A percentile compares a stretch with the other conserved stretches of the same genome.
Conservation (phyloP, 2,113 vertebrate genomes). For the Urocolius indicus region DNA sequence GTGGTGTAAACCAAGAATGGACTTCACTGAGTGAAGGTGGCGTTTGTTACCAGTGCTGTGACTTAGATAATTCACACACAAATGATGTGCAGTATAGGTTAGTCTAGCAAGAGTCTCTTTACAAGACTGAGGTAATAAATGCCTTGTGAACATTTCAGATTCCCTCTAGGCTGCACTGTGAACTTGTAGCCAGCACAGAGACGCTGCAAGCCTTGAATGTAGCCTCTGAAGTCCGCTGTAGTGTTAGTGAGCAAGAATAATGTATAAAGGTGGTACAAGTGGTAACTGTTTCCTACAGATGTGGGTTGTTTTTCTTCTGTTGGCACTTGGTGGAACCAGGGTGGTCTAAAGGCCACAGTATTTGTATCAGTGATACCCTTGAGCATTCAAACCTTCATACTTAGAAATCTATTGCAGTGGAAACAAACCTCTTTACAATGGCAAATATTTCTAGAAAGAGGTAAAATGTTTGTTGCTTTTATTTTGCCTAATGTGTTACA, state of each 20-base stretch:
- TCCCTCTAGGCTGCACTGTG: neutral
- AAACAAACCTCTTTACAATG: neutral
- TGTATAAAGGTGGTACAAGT: neutral
- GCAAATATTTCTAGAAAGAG: neutral
- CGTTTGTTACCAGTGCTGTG: neutral
- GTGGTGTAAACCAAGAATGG: neutral
- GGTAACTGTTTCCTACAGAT: neutral
- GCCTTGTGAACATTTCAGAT: accelerated
- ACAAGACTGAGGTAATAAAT: neutral
- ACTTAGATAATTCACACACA: neutral
- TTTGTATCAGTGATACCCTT: neutral
- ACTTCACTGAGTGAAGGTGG: neutral
- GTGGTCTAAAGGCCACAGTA: neutral
- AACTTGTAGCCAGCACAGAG: neutral
- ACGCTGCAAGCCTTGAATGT: neutral
- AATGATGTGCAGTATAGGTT: neutral
- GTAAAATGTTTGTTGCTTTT: neutral
- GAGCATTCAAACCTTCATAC: neutral
- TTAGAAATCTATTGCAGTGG: neutral
- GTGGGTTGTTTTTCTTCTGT: neutral
- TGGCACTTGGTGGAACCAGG: neutral
- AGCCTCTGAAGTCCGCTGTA: neutral
- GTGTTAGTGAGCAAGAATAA: neutral
- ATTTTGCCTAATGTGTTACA: neutral
- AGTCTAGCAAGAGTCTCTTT: neutral